Conservation (phyloP, 2,797 vertebrate species). For the Sitta carolinensis region DNA sequence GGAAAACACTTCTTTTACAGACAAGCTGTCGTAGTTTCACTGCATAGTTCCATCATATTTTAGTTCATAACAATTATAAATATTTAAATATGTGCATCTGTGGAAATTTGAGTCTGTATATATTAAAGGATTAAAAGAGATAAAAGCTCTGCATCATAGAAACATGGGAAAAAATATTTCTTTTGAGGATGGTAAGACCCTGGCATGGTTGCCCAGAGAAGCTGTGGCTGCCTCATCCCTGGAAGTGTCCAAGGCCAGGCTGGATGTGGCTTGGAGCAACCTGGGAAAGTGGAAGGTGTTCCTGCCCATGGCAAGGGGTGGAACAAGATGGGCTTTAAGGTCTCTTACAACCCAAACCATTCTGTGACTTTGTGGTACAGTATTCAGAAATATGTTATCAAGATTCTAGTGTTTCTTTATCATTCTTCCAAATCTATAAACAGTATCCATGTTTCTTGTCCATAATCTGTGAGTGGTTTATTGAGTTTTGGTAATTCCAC, state of each 20-base stretch:
- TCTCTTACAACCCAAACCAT: neutral
- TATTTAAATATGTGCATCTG: neutral
- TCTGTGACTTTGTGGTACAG: accelerated
- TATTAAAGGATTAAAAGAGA: neutral
- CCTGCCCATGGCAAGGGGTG: accelerated
- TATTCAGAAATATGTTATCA: neutral
- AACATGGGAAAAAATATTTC: neutral
- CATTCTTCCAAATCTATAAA: accelerated
- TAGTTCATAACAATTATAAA: neutral
- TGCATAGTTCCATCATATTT: neutral
- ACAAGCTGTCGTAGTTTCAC: neutral
- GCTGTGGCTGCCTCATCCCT: neutral
- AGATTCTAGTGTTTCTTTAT: neutral
- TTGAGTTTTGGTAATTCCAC: neutral
- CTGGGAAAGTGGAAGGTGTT: neutral
- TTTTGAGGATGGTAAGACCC: accelerated
- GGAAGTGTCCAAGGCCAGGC: neutral
- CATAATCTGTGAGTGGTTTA: neutral
- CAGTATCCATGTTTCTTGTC: accelerated
- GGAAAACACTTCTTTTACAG: neutral
- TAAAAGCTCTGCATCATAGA: neutral
- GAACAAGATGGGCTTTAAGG: accelerated
- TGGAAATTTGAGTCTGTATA: neutral
- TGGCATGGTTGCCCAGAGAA: neutral
- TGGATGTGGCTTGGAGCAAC: accelerated